Percentiles rank a stretch among this genome's conserved stretches.
Conservation (phyloP, 2,888 invertebrate species). For the Tetragonisca angustula region DNA sequence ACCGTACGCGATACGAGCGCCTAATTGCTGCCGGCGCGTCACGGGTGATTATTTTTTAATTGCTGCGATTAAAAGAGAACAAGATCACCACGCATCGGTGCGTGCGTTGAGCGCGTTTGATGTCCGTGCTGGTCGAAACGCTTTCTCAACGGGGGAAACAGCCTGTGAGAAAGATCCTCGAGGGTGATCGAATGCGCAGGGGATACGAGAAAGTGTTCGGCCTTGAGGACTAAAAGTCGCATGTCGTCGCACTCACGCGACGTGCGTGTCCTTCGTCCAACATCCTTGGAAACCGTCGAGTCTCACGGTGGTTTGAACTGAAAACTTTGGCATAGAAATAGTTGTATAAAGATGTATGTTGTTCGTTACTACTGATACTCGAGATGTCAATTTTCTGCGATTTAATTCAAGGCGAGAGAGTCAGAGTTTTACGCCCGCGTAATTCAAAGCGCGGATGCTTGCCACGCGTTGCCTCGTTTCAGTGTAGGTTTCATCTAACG, state of each 20-base stretch:
- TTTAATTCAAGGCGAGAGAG: background rate
- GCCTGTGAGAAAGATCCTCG: conserved; percentile 16
- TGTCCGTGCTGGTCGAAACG: conserved; percentile 48
- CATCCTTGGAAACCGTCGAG: background rate
- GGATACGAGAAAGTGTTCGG: background rate
- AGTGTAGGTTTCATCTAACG: conserved; percentile 18
- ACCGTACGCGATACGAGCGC: conserved; percentile 73
- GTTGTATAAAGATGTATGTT: too few relatives aligned
- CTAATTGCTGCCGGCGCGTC: conserved; percentile 78
- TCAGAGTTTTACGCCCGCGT: too few relatives aligned
- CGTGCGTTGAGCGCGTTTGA: conserved; percentile 65
- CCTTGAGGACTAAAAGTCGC: background rate
- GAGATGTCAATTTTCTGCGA: background rate
- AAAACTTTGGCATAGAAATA: background rate
- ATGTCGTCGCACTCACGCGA: background rate
- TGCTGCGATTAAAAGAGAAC: conserved; percentile 75
- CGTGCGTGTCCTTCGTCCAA: background rate
- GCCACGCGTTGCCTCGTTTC: background rate
- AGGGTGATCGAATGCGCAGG: conserved; percentile 19
- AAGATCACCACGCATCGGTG: conserved; percentile 69
- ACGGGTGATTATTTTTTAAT: conserved; percentile 81
- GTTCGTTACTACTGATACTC: background rate
- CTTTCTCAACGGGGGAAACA: conserved; percentile 26
- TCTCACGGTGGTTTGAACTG: background rate
- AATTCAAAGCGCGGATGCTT: too few relatives aligned